phyloP scores from a whole-genome alignment of 1,140 invertebrate species.

The Araneus ventricosus region DNA sequence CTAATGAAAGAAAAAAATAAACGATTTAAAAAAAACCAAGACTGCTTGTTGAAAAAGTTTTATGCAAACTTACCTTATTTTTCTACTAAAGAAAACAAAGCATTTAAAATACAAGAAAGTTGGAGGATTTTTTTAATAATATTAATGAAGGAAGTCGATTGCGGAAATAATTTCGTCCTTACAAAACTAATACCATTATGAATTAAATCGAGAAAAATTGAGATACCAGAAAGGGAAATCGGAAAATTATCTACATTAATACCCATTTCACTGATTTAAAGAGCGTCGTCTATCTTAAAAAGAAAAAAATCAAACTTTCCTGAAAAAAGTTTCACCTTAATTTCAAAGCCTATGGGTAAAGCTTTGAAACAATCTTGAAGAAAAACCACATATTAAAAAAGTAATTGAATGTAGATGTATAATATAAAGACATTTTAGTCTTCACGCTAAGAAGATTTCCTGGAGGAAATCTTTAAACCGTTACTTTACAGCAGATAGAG shows the following conservation, averaged over 20 bases:
- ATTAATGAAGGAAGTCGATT: no score
- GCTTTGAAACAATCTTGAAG: not conserved
- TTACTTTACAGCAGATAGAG: not conserved
- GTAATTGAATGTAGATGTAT: not conserved
- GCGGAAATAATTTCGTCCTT: not conserved
- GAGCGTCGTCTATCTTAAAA: not conserved
- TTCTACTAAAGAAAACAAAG: no score
- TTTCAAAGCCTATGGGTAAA: not conserved
- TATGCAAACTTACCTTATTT: no score
- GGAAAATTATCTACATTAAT: not conserved
- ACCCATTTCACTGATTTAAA: not conserved
- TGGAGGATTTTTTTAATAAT: no score
- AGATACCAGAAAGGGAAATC: not conserved
- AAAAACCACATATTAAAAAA: not conserved
- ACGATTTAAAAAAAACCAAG: no score
- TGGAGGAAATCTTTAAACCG: not conserved
- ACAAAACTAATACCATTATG: not conserved
- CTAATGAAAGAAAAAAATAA: no score
- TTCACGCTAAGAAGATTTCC: not conserved
- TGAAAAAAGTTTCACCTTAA: not conserved
- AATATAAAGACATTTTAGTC: not conserved
- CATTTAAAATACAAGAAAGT: no score
- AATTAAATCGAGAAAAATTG: not conserved
- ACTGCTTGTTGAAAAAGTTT: no score
- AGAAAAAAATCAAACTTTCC: not conserved